Percentiles rank a stretch among this genome's conserved stretches.
Evolutionary conservation across 2,888 invertebrate species (phyloP).

Genomic region (Rotaria sp.): DNA sequence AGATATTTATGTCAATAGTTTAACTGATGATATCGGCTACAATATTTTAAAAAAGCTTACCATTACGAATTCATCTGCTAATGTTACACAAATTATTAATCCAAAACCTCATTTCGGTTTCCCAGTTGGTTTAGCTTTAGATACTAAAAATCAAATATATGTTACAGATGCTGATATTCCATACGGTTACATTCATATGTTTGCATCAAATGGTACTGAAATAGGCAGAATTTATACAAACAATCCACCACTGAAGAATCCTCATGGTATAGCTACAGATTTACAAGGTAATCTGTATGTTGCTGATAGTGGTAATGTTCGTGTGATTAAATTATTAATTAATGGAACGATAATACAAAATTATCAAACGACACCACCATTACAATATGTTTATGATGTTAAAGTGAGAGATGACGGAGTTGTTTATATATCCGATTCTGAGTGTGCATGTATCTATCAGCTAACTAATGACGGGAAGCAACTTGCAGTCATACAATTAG

Average conservation of each 20-base stretch:
- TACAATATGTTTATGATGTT: not conserved
- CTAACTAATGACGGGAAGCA: not conserved
- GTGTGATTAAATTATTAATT: not conserved
- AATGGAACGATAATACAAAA: not conserved
- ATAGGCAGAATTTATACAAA: not conserved
- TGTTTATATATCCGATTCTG: not conserved
- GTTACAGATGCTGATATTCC: not conserved
- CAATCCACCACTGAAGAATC: not conserved
- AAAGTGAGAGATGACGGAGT: not conserved
- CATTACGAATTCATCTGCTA: not conserved
- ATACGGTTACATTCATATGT: not conserved
- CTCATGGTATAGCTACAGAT: not conserved
- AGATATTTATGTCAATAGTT: not conserved
- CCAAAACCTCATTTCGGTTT: slow-evolving; percentile 5
- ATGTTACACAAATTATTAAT: slow-evolving; percentile 3
- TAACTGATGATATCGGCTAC: not conserved
- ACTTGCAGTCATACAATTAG: not conserved
- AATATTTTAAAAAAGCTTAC: not conserved
- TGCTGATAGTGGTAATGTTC: not conserved
- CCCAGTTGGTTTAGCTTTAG: not conserved
- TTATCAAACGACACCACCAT: not conserved
- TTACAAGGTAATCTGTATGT: not conserved
- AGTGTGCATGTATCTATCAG: not conserved
- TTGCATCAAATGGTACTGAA: not conserved
- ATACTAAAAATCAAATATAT: not conserved